phyloP scores from a whole-genome alignment of 2,888 invertebrate species.

The Pseudococcus jackbeardsleyi region DNA sequence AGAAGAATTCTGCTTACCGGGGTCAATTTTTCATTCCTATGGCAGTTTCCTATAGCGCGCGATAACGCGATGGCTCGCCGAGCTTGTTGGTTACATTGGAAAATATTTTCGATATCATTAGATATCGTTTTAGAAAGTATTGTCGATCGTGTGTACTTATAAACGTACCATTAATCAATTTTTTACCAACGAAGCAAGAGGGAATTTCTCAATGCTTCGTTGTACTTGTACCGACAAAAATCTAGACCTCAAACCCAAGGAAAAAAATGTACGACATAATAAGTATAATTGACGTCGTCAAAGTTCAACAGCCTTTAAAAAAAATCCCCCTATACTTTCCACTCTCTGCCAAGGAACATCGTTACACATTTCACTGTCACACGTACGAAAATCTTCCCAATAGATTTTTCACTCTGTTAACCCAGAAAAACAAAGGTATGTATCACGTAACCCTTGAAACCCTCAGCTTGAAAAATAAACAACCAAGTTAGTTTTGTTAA shows the following conservation, averaged over 20 bases:
- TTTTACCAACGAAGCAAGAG: neutral
- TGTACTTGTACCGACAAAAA: neutral
- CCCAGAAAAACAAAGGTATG: neutral
- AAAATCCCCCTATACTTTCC: neutral
- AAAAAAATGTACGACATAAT: neutral
- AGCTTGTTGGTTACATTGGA: neutral
- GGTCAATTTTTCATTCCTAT: conserved; percentile 45
- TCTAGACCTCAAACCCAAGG: neutral
- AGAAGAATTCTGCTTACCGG: conserved; percentile 37
- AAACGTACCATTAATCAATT: conserved; percentile 46
- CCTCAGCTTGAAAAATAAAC: neutral
- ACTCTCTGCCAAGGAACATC: neutral
- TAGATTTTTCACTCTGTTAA: neutral
- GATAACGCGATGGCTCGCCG: neutral
- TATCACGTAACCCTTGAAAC: neutral
- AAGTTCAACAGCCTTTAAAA: conserved; percentile 1
- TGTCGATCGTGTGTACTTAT: conserved; percentile 49
- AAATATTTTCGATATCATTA: conserved; percentile 57
- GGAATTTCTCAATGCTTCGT: neutral
- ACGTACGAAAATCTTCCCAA: neutral
- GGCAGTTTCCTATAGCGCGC: conserved; percentile 28
- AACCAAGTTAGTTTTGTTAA: neutral
- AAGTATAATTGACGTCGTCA: neutral
- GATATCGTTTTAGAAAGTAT: conserved; percentile 52
- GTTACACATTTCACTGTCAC: neutral